These are phyloP conservation scores for Pelecanoides urinatrix DNA, from an alignment of 2,113 vertebrate genomes.

Conservation along the genomic window DNA sequence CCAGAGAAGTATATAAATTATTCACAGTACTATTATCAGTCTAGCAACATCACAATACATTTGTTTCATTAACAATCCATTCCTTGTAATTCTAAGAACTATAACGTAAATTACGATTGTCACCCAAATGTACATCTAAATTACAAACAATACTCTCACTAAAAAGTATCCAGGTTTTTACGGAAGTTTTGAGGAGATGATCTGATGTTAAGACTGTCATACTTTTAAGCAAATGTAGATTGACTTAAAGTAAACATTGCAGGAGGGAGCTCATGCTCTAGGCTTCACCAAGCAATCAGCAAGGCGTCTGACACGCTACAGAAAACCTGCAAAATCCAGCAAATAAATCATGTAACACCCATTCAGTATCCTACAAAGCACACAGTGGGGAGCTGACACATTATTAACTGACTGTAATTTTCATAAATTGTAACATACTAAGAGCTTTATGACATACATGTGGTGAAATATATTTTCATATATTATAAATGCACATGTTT, in stretches of 20 bases:
- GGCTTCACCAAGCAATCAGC: conserved; percentile 55
- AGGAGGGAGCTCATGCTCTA: conserved; percentile 42
- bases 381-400: conserved; percentile 26
- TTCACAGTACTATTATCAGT: neutral
- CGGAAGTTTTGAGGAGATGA: neutral
- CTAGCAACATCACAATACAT: neutral
- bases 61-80: neutral
- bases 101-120: neutral
- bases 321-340: conserved; percentile 50
- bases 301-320: conserved; percentile 46
- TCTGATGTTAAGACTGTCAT: conserved; percentile 11
- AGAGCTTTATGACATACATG: conserved; percentile 16
- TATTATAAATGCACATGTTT: neutral
- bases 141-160: neutral
- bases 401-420: conserved; percentile 57
- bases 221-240: conserved; percentile 32
- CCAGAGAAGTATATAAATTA: neutral
- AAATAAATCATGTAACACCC: conserved; percentile 55
- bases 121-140: neutral
- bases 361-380: conserved; percentile 46
- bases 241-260: conserved; percentile 53
- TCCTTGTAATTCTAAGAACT: neutral
- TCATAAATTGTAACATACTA: conserved; percentile 22
- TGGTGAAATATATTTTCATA: conserved; percentile 7
- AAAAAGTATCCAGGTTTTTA: neutral